Base-by-base conservation (phyloP, 2,888 invertebrate species). In the Lycia hirtaria region DNA sequence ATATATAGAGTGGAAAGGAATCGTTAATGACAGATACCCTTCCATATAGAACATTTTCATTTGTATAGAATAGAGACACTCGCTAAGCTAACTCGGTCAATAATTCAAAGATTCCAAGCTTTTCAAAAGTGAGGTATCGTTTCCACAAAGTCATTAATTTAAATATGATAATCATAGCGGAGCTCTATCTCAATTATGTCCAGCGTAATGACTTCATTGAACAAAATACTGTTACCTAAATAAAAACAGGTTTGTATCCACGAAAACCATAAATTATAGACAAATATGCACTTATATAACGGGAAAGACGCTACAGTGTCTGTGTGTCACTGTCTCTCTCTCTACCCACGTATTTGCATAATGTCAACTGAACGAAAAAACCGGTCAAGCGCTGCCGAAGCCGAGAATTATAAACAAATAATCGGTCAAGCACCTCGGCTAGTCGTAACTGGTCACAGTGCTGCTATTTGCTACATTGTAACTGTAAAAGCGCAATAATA, bases 371-470 rank as follows among this genome's bases (percentile, higher is more conserved):
- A 51, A 55, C 47, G 44, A 52, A 40, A 35, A 58, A 65, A 67
- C 65, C 62, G 65, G 67, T 63, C 62, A 60, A 60, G 26, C 26
- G 38, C 22, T 59, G 40, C 44, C 51, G 57, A 56, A 17, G 56
- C 54, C 26, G 47, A 68, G 57, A 56, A 64, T 69, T 28, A 58
- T 62, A 71, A 65, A 62, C 57, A 56, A 64, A 64, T 71, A 72
- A 72, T 70, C 72, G 73, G 75, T 73, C 72, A 72, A 76, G 69
- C 57, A 76, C 77, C 75, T 71, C 60, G 52, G 47, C 35, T 49
- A 47, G 58, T 51, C 59, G 62, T 35, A 68, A 66, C 72, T 61
- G 65, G 60, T 54, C 49, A 30, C 60, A 64, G 64, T 72, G 67
- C 67, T 66, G 63, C 64, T 69, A 65, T 62, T 63, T 43, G 22